Evolutionary conservation across 2,888 invertebrate genomes (phyloP).

Genomic region (Nectonema munidae): DNA sequence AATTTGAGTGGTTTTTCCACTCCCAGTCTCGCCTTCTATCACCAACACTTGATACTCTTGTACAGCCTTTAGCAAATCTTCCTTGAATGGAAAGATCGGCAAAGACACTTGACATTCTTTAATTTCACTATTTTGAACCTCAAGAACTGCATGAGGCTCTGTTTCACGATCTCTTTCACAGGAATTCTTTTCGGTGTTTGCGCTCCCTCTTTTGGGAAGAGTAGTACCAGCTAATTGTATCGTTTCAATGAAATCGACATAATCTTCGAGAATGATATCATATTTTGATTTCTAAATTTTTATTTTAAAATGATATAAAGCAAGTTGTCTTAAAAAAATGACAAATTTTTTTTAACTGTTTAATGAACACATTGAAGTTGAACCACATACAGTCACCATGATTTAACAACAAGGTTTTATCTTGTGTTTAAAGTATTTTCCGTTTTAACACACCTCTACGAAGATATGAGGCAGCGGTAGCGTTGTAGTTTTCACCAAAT

Average conservation of each 20-base stretch:
- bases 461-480: too few relatives aligned
- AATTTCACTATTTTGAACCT: too few relatives aligned
- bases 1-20: conserved; percentile 31
- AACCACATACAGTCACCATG: too few relatives aligned
- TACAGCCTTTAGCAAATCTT: conserved; percentile 62
- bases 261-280: background rate
- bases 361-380: too few relatives aligned
- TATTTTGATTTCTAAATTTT: too few relatives aligned
- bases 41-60: conserved; percentile 28
- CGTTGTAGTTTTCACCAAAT: too few relatives aligned
- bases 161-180: conserved; percentile 15
- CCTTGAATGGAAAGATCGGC: conserved; percentile 64
- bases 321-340: too few relatives aligned
- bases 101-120: conserved; percentile 63
- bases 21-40: conserved; percentile 35
- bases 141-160: conserved; percentile 17
- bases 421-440: too few relatives aligned
- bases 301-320: too few relatives aligned
- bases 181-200: background rate
- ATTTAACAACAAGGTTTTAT: too few relatives aligned
- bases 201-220: background rate
- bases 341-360: too few relatives aligned
- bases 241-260: background rate
- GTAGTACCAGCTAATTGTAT: background rate
- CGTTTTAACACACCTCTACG: too few relatives aligned